Percentiles rank a stretch among this genome's conserved stretches.
Evolutionary conservation across 1,140 invertebrate genomes (phyloP).

Genomic region (Monomorium pharaonis): DNA sequence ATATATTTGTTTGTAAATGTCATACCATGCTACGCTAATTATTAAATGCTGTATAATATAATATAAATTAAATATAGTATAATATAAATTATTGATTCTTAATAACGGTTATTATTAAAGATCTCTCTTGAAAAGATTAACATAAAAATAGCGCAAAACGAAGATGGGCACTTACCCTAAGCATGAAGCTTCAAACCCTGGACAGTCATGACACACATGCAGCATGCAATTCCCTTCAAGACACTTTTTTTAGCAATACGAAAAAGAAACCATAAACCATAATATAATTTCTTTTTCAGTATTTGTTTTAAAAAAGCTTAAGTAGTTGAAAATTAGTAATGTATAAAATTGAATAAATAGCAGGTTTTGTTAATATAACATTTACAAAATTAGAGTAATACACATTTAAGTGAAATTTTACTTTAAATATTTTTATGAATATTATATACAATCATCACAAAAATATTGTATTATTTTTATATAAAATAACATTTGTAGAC

Average conservation of each 20-base stretch:
- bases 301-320: slow-evolving; percentile 27
- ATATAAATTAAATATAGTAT: not conserved
- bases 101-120: not conserved
- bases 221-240: slow-evolving; percentile 53
- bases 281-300: slow-evolving; percentile 10
- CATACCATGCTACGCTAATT: not conserved
- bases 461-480: not conserved
- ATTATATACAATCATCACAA: not conserved
- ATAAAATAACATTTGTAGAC: not conserved
- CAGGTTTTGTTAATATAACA: not conserved
- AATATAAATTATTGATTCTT: not conserved
- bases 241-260: slow-evolving; percentile 20
- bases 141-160: slow-evolving; percentile 13
- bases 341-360: slow-evolving; percentile 13
- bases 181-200: slow-evolving; percentile 3
- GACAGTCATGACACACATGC: slow-evolving; percentile 55
- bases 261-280: slow-evolving; percentile 15
- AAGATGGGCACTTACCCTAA: slow-evolving; percentile 51
- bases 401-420: not conserved
- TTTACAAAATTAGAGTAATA: not conserved
- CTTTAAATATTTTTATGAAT: not conserved
- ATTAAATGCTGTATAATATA: not conserved
- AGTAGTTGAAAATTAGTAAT: slow-evolving; percentile 4
- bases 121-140: not conserved
- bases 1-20: not conserved